Evolutionary conservation across 1,140 invertebrate genomes (phyloP), one percentile per base, ranked within the genome.

Genomic region (Yoshiicerus persimilis): DNA sequence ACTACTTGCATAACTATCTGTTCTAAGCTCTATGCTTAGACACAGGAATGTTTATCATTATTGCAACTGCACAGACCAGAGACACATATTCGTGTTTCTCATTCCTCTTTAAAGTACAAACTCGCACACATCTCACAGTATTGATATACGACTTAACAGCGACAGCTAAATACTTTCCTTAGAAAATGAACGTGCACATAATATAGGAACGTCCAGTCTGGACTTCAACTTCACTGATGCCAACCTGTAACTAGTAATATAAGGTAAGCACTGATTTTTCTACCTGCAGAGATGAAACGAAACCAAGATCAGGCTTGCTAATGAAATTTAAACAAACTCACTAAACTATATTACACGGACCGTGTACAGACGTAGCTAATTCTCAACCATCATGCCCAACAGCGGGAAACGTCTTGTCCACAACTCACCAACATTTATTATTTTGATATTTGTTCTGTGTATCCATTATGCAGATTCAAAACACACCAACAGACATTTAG

Each of bases 381-480:
- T 80, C 34, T 23, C 75, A 80, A 80, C 75, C 3, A 36, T 84
- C 47, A 84, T 84, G 83, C 38, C 47, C 38, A 84, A 25, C 83
- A 84, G 83, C 83, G 39, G 83, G 83, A 84, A 47, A 62, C 83
- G 38, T 84, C 83, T 56, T 23, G 38, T 84, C 38, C 47, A 84
- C 83, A 84, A 84, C 83, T 84, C 83, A 62, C 83, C 39, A 84
- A 84, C 83, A 84, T 84, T 84, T 84, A 30, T 84, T 84, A 84
- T 32, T 84, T 47, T 56, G 83, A 84, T 84, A 84, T 84, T 84
- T 84, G 39, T 56, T 41, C 83, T 34, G 39, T 16, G 16, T 2
- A 84, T 30, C 30, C 83, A 84, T 84, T 84, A 84, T 56, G 41
- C 38, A 84, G 23, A 84, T 56, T n/a, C 23, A 84, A 84, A 84